A percentile compares a stretch with the other conserved stretches of the same genome.
phyloP scores from a whole-genome alignment of 64 coral and sea anemone species.

The Pachyseris speciosa region DNA sequence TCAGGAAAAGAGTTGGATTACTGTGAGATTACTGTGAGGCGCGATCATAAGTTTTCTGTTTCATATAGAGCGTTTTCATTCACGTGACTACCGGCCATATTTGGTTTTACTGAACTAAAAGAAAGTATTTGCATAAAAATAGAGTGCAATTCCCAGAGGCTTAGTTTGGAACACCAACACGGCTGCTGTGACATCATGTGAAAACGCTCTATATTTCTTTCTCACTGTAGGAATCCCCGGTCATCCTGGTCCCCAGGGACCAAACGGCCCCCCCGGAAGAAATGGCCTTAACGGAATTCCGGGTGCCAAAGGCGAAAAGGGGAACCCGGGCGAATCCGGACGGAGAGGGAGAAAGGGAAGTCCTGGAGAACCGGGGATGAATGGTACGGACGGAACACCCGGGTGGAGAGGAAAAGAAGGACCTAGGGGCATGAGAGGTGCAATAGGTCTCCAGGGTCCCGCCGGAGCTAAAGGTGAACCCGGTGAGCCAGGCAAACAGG shows the following conservation, averaged over 20 bases:
- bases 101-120: too few relatives aligned
- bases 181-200: too few relatives aligned
- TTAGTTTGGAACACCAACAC: too few relatives aligned
- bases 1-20: too few relatives aligned
- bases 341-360: conserved; percentile 70
- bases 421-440: conserved; percentile 77
- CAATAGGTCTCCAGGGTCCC: conserved; percentile 46
- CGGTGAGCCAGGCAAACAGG: conserved; percentile 58
- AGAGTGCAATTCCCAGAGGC: not conserved
- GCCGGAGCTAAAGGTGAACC: conserved; percentile 49
- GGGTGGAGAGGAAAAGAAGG: conserved; percentile 90
- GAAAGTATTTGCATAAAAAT: too few relatives aligned
- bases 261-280: conserved; percentile 82
- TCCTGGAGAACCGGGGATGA: conserved; percentile 63
- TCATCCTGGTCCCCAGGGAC: conserved; percentile 64
- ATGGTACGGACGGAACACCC: conserved; percentile 85
- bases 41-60: too few relatives aligned
- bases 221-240: conserved; percentile 77
- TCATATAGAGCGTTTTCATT: too few relatives aligned
- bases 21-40: too few relatives aligned
- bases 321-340: conserved; percentile 48
- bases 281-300: conserved; percentile 89
- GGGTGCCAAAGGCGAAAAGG: conserved; percentile 60
- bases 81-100: too few relatives aligned
- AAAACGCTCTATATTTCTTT: too few relatives aligned